Evolutionary conservation across 2,888 invertebrate genomes (phyloP).

Genomic region (Stenodema calcarata): DNA sequence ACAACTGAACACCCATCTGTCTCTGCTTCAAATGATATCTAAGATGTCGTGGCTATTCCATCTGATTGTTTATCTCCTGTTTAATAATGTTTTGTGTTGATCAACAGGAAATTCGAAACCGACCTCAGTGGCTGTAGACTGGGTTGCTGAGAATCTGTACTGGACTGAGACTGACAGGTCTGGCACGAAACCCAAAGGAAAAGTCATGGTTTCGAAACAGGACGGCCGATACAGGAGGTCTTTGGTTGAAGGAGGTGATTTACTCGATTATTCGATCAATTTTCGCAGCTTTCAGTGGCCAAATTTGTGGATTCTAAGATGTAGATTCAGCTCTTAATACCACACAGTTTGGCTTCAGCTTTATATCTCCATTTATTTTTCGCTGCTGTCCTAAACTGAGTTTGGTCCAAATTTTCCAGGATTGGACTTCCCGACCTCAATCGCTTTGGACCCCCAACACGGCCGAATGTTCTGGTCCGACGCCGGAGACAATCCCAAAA

Average conservation of each 20-base stretch:
- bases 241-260: slow-evolving; percentile 71
- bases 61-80: too few species aligned
- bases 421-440: slow-evolving; percentile 84
- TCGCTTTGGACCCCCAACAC: slow-evolving; percentile 84
- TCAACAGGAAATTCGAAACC: slow-evolving; percentile 76
- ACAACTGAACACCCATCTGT: too few species aligned
- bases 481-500: slow-evolving; percentile 87
- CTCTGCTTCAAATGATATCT: too few species aligned
- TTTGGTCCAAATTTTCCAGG: slow-evolving; percentile 61
- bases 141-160: slow-evolving; percentile 91
- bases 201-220: slow-evolving; percentile 85
- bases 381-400: neutral
- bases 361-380: too few species aligned
- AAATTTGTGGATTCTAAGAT: neutral
- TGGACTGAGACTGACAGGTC: slow-evolving; percentile 82
- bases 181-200: slow-evolving; percentile 76
- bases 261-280: too few species aligned
- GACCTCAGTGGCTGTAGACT: slow-evolving; percentile 89
- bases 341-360: too few species aligned
- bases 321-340: too few species aligned
- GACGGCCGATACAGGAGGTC: slow-evolving; percentile 89
- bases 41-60: too few species aligned
- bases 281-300: too few species aligned
- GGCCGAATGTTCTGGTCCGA: slow-evolving; percentile 95
- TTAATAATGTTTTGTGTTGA: neutral